A percentile compares a stretch with the other conserved stretches of the same genome.
These are phyloP conservation scores for Helobdella robusta DNA, from an alignment of 2,888 invertebrate genomes.

Conservation along the genomic window DNA sequence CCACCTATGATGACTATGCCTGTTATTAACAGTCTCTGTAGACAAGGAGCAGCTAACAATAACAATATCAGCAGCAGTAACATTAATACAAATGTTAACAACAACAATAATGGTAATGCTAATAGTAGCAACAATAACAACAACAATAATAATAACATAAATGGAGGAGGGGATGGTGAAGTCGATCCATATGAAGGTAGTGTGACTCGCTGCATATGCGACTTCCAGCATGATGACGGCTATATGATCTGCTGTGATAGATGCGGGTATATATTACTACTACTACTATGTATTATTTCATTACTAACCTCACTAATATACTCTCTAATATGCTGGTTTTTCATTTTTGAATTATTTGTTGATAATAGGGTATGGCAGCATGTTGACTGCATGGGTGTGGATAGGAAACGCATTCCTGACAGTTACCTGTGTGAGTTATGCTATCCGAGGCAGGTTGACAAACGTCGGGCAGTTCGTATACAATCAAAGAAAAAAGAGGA, in stretches of 20 bases:
- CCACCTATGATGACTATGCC: neutral
- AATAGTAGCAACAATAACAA: constrained; percentile 14
- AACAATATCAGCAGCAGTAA: neutral
- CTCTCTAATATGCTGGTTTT: no score
- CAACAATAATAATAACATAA: neutral
- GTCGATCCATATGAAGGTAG: constrained; percentile 33
- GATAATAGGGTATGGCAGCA: constrained; percentile 78
- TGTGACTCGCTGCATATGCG: constrained; percentile 79
- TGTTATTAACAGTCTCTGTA: neutral
- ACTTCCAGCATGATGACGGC: constrained; percentile 89
- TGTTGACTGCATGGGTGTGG: constrained; percentile 90
- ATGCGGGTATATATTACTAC: constrained; percentile 62
- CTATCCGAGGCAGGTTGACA: constrained; percentile 71
- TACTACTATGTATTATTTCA: neutral
- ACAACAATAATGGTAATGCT: neutral
- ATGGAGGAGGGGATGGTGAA: constrained; percentile 7
- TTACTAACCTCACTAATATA: no score
- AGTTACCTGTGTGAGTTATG: constrained; percentile 84
- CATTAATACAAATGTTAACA: neutral
- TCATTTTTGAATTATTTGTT: neutral
- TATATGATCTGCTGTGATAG: constrained; percentile 97
- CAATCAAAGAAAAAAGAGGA: constrained; percentile 62
- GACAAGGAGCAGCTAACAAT: neutral
- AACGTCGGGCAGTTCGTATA: constrained; percentile 70
- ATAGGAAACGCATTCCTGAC: constrained; percentile 80